phyloP scores from a whole-genome alignment of 2,888 invertebrate genomes.

The Eulithis testata region DNA sequence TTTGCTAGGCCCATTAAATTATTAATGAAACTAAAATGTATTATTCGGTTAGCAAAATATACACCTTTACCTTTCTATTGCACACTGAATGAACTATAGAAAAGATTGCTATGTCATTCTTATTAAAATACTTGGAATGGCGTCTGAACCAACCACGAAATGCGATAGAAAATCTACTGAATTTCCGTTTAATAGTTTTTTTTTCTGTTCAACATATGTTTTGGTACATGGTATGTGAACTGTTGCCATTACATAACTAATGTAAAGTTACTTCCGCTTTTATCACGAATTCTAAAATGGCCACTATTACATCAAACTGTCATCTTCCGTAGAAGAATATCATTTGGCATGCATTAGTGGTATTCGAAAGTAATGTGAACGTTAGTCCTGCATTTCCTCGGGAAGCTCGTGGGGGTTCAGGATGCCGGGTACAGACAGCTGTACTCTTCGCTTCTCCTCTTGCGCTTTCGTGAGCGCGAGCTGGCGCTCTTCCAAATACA shows the following conservation, averaged over 20 bases:
- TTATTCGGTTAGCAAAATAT: neutral
- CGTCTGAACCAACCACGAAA: neutral
- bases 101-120: neutral
- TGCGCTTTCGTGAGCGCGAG: conserved; percentile 95
- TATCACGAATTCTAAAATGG: conserved; percentile 9
- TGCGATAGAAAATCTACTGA: conserved; percentile 13
- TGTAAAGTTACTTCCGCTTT: conserved; percentile 32
- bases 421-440: conserved; percentile 98
- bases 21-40: neutral
- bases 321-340: conserved; percentile 15
- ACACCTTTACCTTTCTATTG: neutral
- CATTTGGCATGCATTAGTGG: conserved; percentile 29
- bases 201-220: conserved; percentile 17
- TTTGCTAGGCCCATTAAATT: neutral
- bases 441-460: conserved; percentile 95
- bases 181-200: neutral
- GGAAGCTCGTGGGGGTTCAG: conserved; percentile 97
- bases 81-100: neutral
- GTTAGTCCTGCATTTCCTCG: conserved; percentile 97
- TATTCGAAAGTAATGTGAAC: conserved; percentile 3
- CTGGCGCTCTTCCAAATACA: conserved; percentile 98
- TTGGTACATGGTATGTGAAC: conserved; percentile 49
- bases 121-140: conserved; percentile 9
- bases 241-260: conserved; percentile 56
- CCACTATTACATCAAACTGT: conserved; percentile 19